These are phyloP conservation scores for Fistularia commersonii DNA, from an alignment of 2,797 vertebrate genomes.

Conservation along the genomic window DNA sequence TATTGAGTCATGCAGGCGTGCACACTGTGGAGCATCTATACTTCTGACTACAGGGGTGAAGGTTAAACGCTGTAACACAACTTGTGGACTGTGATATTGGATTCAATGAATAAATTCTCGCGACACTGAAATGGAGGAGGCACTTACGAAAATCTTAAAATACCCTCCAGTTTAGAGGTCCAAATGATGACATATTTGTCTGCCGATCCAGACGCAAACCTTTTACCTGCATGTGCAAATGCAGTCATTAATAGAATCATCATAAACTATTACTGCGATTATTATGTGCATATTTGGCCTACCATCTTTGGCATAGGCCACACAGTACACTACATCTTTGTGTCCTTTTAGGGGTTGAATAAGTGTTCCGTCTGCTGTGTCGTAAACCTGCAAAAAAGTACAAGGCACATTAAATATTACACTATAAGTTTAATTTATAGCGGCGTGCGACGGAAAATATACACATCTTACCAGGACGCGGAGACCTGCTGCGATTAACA, in stretches of 20 bases:
- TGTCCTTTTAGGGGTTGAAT: slow-evolving; percentile 95
- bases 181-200: slow-evolving; percentile 99
- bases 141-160: slow-evolving; percentile 97
- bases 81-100: background rate
- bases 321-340: slow-evolving; percentile 95
- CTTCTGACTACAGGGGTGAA: background rate
- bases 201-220: slow-evolving; percentile 95
- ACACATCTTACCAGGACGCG: slow-evolving; percentile 85
- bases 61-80: background rate
- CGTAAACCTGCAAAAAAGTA: slow-evolving; percentile 83
- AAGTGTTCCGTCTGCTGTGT: slow-evolving; percentile 90
- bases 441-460: background rate
- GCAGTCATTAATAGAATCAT: slow-evolving; percentile 4
- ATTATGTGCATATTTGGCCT: slow-evolving; percentile 6
- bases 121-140: slow-evolving; percentile 4
- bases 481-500: slow-evolving; percentile 93
- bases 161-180: slow-evolving; percentile 98
- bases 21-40: background rate
- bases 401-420: background rate
- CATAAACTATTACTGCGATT: background rate
- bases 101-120: background rate
- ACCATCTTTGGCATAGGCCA: slow-evolving; percentile 98
- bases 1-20: background rate
- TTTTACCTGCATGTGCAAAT: slow-evolving; percentile 81
- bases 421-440: slow-evolving; percentile 1